Evolutionary conservation across 1,140 invertebrate species (phyloP).

Genomic region (Chlorops oryzae): DNA sequence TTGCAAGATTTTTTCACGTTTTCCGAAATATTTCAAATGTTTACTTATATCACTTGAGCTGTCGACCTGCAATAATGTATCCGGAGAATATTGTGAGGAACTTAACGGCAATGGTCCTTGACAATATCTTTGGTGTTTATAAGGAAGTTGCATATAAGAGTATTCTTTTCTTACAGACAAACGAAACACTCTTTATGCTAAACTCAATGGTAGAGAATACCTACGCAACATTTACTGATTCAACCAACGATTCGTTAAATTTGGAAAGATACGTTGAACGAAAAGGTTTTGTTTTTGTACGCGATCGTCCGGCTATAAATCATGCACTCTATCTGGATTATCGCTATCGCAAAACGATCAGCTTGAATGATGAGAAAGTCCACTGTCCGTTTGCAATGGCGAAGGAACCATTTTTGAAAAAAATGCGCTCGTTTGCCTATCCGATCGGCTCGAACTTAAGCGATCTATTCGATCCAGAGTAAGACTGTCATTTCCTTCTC

Average conservation of each 20-base stretch:
- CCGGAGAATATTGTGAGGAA: no score
- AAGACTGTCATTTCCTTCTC: conserved; percentile 36
- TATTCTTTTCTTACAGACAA: conserved; percentile 22
- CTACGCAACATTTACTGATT: conserved; percentile 34
- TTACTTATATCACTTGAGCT: no score
- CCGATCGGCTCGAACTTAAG: conserved; percentile 55
- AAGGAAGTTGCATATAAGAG: no score
- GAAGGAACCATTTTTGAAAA: conserved; percentile 56
- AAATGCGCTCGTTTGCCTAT: conserved; percentile 64
- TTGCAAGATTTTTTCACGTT: no score
- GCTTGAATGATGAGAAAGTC: conserved; percentile 52
- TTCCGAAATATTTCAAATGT: no score
- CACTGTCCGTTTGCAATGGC: conserved; percentile 69
- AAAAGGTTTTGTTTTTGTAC: conserved; percentile 58
- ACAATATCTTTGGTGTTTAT: no score
- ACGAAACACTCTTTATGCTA: conserved; percentile 36
- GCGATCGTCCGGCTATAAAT: conserved; percentile 59
- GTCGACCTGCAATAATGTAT: no score
- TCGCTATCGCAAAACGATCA: conserved; percentile 54
- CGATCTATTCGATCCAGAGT: conserved; percentile 61
- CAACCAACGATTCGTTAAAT: conserved; percentile 45
- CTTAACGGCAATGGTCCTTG: no score
- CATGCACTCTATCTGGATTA: conserved; percentile 64
- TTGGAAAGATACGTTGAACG: conserved; percentile 48
- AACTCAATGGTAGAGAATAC: conserved; percentile 38